Base-by-base conservation (phyloP, 2,797 vertebrate species). In the Apogon hyalosoma region DNA sequence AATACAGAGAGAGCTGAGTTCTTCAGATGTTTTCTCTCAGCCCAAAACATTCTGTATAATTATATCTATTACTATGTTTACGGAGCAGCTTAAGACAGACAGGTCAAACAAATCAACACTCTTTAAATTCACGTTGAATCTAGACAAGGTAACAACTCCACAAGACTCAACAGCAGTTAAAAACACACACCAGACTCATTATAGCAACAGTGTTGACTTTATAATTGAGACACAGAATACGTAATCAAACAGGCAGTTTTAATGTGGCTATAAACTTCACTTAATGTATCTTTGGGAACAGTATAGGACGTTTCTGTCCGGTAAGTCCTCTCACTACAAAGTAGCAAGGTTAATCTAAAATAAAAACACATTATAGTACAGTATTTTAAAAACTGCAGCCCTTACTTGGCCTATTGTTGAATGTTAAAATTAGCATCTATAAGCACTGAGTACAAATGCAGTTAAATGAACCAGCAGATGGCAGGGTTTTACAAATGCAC, bases 371-470 rank as follows among this genome's bases (percentile, higher is more conserved):
- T 46, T 39, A 46, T n/a, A 69, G 71, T 19, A 59, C 11, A 40
- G 7, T 72, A 8, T 63, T 48, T 45, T 43, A 72, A 49, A 75
- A 70, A 64, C 33, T n/a, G 24, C 51, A 67, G 61, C 54, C 51
- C 19, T 69, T 63, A 61, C 13, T 72, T 3, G 3, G 59, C 53
- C 51, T 72, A 16, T 60, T 42, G 9, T 64, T 59, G 13, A 59
- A 51, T 52, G 61, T 72, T 49, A 63, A 28, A 60, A 67, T 56
- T 62, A 62, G 42, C 5, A 69, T 63, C 53, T 73, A 54, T 69
- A 71, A 74, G 63, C 49, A 65, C 12, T 62, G 43, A 73, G 68
- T 71, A 82, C 50, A 80, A 71, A 77, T 70, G 55, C 33, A 75
- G 54, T 81, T 54, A 57, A 55, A 80, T 66, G 41, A 73, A 72